Conservation (phyloP, 2,797 vertebrate species). For the Platalea minor region DNA sequence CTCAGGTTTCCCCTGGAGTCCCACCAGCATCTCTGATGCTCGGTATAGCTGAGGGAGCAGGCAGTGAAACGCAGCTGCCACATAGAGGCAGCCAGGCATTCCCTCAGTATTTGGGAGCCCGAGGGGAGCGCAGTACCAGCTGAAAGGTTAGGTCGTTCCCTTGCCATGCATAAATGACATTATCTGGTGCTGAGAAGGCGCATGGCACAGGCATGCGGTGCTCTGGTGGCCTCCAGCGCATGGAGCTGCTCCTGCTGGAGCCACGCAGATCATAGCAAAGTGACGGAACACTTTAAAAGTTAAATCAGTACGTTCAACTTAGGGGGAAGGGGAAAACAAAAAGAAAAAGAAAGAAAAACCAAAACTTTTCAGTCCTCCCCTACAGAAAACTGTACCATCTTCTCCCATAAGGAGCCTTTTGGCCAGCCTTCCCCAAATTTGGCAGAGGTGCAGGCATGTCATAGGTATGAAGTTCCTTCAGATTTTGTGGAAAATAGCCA, state of each 20-base stretch:
- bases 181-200: not conserved
- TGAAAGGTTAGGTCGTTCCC: not conserved
- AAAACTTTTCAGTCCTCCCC: not conserved
- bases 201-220: not conserved
- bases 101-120: not conserved
- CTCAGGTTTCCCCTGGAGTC: not conserved
- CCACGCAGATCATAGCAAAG: not conserved
- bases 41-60: not conserved
- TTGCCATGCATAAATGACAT: accelerated
- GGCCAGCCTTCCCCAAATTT: not conserved
- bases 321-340: not conserved
- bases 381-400: not conserved
- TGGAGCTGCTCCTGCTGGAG: not conserved
- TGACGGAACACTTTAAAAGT: not conserved
- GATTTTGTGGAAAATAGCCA: not conserved
- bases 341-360: too few relatives aligned
- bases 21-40: not conserved
- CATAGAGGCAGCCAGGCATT: not conserved
- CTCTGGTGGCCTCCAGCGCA: not conserved
- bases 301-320: not conserved
- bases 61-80: not conserved
- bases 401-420: not conserved
- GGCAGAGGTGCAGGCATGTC: not conserved
- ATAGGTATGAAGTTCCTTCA: not conserved
- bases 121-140: not conserved